Evolutionary conservation across 2,797 vertebrate species (phyloP), one percentile per base, ranked within the genome.

Genomic region (Ptychadena robeensis): DNA sequence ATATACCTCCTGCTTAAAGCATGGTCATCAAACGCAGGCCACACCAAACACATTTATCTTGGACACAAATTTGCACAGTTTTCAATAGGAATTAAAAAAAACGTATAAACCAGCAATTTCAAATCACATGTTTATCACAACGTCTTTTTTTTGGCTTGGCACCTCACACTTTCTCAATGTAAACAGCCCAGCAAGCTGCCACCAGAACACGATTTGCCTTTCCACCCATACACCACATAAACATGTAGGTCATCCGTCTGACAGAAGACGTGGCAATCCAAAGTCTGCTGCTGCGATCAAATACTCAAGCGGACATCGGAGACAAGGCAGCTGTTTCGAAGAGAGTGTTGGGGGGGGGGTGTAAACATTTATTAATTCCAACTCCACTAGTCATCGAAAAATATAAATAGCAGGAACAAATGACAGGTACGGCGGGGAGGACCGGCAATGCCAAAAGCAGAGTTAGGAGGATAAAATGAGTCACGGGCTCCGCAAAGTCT

Each of bases 401-500:
- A 69, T 22, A 27, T 2, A 0, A 11, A n/a, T 38, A 69, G 9
- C 35, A 37, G 57, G 11, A 48, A 35, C 48, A 59, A n/a, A 38
- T 28, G 48, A 11, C 32, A 28, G 32, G 35, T 38, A 71, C 14
- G 30, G 48, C 48, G 59, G 31, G 18, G 27, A n/a, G n/a, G 32
- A 69, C 32, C 38, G 57, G 0, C 48, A 27, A 61, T 48, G 61
- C n/a, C 35, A 77, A 44, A n/a, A 4, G 44, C 15, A 38, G 48
- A n/a, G 53, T 66, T 3, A 12, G 64, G 35, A 44, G 25, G 10
- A 48, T n/a, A 66, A 35, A 68, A 22, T 53, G 18, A 27, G 66
- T 70, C 77, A 57, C 9, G 30, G 31, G 27, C 14, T 66, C 32
- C 22, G 32, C 48, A 59, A 82, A 37, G 79, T 68, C 30, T 71